A percentile compares a stretch with the other conserved stretches of the same genome.
Conservation (phyloP, 2,888 invertebrate genomes). For the Epinotia nisella region DNA sequence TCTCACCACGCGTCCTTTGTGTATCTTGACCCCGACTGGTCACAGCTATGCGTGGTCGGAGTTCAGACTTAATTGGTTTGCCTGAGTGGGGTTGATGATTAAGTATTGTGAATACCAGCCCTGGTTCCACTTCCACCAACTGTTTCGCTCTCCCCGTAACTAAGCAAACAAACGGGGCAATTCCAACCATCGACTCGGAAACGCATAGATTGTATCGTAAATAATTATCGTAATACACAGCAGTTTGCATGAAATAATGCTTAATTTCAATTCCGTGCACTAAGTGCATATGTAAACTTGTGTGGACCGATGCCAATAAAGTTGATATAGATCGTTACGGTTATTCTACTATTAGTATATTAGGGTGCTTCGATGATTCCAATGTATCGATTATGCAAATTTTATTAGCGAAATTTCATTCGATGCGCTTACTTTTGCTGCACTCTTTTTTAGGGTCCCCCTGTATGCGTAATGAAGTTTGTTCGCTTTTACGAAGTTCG, state of each 20-base stretch:
- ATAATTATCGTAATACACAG: slow-evolving; percentile 69
- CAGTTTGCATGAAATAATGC: slow-evolving; percentile 80
- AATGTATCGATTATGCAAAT: slow-evolving; percentile 81
- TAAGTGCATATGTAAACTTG: slow-evolving; percentile 71
- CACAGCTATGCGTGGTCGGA: neutral
- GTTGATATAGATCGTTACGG: slow-evolving; percentile 67
- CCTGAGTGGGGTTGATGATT: neutral
- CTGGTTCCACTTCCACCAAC: slow-evolving; percentile 28
- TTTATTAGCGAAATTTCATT: slow-evolving; percentile 78
- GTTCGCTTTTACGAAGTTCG: slow-evolving; percentile 31
- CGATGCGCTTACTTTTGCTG: slow-evolving; percentile 61
- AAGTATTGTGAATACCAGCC: neutral
- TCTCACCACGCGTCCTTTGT: neutral
- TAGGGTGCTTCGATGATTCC: slow-evolving; percentile 71
- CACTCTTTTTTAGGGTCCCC: slow-evolving; percentile 36
- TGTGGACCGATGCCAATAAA: slow-evolving; percentile 75
- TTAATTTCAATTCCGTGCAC: slow-evolving; percentile 78
- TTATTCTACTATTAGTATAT: slow-evolving; percentile 47
- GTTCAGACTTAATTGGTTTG: neutral
- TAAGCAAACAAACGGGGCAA: slow-evolving; percentile 55
- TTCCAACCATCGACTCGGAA: slow-evolving; percentile 62
- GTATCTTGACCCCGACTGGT: neutral
- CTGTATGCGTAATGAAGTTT: slow-evolving; percentile 36
- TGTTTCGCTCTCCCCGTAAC: slow-evolving; percentile 26
- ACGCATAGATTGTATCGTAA: slow-evolving; percentile 66